Evolutionary conservation across 2,888 invertebrate genomes (phyloP), one percentile per base, ranked within the genome.

Genomic region (Eilema depressum): DNA sequence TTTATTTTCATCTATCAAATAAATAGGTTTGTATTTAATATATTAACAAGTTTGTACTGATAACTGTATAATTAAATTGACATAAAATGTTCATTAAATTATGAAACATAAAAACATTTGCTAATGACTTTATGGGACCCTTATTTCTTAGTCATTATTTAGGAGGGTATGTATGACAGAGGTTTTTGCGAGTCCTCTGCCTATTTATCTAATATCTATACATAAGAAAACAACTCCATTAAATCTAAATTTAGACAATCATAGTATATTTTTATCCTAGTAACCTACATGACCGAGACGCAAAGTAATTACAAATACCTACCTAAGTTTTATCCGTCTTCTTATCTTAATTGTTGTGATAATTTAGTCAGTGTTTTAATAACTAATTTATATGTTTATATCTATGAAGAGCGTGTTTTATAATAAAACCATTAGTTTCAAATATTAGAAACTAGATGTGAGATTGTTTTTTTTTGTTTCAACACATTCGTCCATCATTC

Each of bases 401-500:
- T 20, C n/a, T 20, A 63, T 63, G 26, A 64, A 47, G 28, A 64
- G 47, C 53, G n/a, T 65, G 53, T 64, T 64, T 53, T 47, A 63
- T 25, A 47, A 47, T 47, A 63, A 8, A 63, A 63, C 28, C 14
- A 37, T 25, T 41, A 57, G 25, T 66, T 37, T 59, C 3, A 14
- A 26, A 59, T 26, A 26, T 25, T 28, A 33, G 47, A 53, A 57
- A 64, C 47, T 28, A 37, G 59, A 63, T 60, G 28, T 4, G 0
- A 53, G n/a, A 47, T 17, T 41, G n/a, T n/a, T 26, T 47, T 30
- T 64, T 64, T 30, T 59, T 47, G 5, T 59, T 69, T 41, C 56
- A 63, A 68, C 33, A 57, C 33, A 62, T 68, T 69, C 60, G 47
- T 66, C 53, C 71, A 67, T 78, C 84, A 83, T 81, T 86, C 83